phyloP scores from a whole-genome alignment of 2,113 vertebrate species.

The Epinephelus moara region DNA sequence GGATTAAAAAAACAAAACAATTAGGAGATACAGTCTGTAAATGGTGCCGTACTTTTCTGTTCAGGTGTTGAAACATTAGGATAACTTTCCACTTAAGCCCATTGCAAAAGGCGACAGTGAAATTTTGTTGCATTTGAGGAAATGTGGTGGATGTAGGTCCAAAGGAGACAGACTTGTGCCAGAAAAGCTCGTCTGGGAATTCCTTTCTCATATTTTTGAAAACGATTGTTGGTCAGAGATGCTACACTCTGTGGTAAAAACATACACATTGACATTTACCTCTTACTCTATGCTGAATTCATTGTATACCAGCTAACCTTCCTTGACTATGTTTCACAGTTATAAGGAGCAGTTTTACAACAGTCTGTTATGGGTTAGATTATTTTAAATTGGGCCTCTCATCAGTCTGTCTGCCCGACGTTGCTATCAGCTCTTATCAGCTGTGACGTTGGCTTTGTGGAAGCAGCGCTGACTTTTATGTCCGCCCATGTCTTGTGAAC shows the following conservation, averaged over 20 bases:
- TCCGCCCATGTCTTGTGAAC: neutral
- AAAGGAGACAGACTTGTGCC: neutral
- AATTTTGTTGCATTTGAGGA: neutral
- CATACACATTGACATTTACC: neutral
- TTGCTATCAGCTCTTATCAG: slow-evolving; percentile 41
- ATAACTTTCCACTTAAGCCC: neutral
- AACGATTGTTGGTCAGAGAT: neutral
- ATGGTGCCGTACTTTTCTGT: neutral
- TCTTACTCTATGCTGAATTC: neutral
- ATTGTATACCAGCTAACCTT: neutral
- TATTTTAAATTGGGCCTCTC: neutral
- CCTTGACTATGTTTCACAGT: neutral
- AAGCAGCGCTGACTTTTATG: neutral
- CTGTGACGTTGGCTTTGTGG: neutral
- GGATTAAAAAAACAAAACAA: too few relatives aligned
- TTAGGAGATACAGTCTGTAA: neutral
- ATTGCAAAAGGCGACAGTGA: neutral
- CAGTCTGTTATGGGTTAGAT: slow-evolving; percentile 1
- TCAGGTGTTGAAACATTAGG: neutral
- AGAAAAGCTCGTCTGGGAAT: neutral
- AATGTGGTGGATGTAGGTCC: neutral
- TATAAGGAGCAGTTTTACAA: neutral
- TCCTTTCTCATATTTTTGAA: neutral
- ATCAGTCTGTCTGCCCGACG: neutral
- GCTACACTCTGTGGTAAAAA: neutral